Conservation (phyloP, 2,113 vertebrate species). For the Phalacrocorax carbo region DNA sequence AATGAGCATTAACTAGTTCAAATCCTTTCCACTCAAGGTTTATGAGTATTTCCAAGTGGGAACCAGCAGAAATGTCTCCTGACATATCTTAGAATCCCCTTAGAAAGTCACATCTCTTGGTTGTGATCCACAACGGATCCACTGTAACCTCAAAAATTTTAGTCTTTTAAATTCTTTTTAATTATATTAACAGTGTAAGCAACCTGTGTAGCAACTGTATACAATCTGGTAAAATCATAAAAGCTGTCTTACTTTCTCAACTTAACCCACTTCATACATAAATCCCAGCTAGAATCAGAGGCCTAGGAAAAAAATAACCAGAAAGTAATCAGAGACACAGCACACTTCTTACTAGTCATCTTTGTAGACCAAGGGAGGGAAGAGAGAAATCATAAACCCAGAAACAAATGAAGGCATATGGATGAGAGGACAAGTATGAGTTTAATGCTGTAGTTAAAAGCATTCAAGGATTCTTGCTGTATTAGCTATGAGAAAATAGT, state of each 20-base stretch:
- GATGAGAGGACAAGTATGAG: not conserved
- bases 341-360: not conserved
- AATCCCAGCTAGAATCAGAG: not conserved
- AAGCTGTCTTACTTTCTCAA: not conserved
- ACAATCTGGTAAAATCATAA: not conserved
- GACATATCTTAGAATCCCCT: not conserved
- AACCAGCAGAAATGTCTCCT: not conserved
- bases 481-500: not conserved
- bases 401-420: not conserved
- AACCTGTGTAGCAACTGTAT: not conserved
- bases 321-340: not conserved
- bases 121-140: not conserved
- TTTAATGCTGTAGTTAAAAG: not conserved
- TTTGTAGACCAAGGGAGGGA: not conserved
- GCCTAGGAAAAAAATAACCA: not conserved
- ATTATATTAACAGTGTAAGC: no score
- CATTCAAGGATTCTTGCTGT: not conserved
- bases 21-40: not conserved
- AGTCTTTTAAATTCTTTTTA: not conserved
- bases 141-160: not conserved
- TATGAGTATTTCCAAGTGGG: not conserved
- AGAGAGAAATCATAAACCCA: not conserved
- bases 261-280: not conserved
- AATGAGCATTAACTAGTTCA: not conserved
- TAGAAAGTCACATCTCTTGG: not conserved